Evolutionary conservation across 2,888 invertebrate genomes (phyloP), one percentile per base, ranked within the genome.

Genomic region (Mesopsocus fuscifrons): DNA sequence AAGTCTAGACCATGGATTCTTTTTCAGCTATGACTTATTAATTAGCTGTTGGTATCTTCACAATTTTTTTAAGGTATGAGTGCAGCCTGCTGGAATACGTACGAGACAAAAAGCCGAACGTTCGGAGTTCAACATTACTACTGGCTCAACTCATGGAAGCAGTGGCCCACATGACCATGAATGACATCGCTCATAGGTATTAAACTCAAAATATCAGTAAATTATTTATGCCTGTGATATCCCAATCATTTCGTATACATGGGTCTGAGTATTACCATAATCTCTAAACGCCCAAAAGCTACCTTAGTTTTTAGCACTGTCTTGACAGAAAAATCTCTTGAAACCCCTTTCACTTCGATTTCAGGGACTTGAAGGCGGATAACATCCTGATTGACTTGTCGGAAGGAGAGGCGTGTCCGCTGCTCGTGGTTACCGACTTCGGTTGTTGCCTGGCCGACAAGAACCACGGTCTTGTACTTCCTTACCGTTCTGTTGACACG

Each of bases 371-470:
- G 45, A 87, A 87, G 62, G 69, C 76, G 31, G 85, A 89, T 58
- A 89, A 89, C 58, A 71, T 89, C 43, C 62, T 89, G 2, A 59
- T 88, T 44, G 79, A 80, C 52, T 48, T 69, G 41, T 50, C 49
- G 18, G 53, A 53, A 38, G 67, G 67, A 49, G 66, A 68, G 44
- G 67, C 71, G 40, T 72, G 75, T 18, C 78, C 82, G 1, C 62
- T 69, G 34, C 58, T 89, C 47, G 85, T 81, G 1, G 68, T 91
- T 21, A 77, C 81, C 31, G 89, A 91, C 59, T 91, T 91, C 59
- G 89, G 89, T 3, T 84, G 84, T 57, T 87, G 87, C 54, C 62
- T 87, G 44, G 74, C 79, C 1, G 79, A 81, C 54, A 69, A 70
- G 52, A 59, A 60, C 13, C 64, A 69, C 48, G 72, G 74, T 2